Percentiles rank a stretch among this genome's conserved stretches.
phyloP scores from a whole-genome alignment of 2,888 invertebrate species.

The Xestobium rufovillosum region DNA sequence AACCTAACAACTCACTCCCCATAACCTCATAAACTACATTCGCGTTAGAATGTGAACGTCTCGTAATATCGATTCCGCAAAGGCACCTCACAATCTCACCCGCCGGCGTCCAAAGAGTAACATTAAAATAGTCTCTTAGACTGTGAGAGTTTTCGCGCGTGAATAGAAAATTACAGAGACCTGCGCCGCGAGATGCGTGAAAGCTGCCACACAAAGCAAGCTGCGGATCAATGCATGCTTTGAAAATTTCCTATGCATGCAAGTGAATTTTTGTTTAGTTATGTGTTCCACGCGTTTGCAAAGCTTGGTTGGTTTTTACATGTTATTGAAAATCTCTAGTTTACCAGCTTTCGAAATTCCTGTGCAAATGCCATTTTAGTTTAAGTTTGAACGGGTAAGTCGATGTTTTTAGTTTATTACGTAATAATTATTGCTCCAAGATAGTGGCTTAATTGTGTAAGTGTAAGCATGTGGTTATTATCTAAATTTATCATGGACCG shows the following conservation, averaged over 20 bases:
- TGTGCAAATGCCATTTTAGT: too few species aligned
- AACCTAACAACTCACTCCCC: conserved; percentile 9
- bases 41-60: conserved; percentile 25
- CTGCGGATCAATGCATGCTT: conserved; percentile 1
- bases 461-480: too few species aligned
- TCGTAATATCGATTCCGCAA: conserved; percentile 21
- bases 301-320: too few species aligned
- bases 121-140: conserved; percentile 11
- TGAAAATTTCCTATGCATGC: background rate
- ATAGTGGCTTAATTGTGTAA: too few species aligned
- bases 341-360: too few species aligned
- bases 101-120: background rate
- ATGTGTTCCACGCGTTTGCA: too few species aligned
- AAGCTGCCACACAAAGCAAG: conserved; percentile 4
- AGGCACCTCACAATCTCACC: conserved; percentile 21
- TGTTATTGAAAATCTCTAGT: too few species aligned
- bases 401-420: too few species aligned
- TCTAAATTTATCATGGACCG: too few species aligned
- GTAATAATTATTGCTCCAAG: too few species aligned
- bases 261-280: too few species aligned
- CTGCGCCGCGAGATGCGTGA: conserved; percentile 25
- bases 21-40: conserved; percentile 26
- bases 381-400: too few species aligned
- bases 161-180: conserved; percentile 19
- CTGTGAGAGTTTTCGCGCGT: conserved; percentile 17